phyloP scores from a whole-genome alignment of 1,140 invertebrate genomes.

The Oryctes rhinoceros region DNA sequence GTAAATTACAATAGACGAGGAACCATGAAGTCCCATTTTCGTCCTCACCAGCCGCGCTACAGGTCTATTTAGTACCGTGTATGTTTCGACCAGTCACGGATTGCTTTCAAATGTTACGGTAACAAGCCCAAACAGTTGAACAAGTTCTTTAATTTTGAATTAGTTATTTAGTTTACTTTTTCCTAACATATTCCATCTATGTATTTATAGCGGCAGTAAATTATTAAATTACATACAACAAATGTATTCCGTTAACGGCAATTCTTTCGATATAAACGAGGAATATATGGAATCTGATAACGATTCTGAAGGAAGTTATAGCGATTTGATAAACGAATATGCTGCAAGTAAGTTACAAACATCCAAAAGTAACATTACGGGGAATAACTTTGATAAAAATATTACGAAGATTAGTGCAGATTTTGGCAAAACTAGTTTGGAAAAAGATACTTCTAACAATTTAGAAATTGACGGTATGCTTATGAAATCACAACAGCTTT shows the following conservation, averaged over 20 bases:
- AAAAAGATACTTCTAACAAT: slow-evolving; percentile 32
- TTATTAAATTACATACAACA: slow-evolving; percentile 58
- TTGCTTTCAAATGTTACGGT: too few species aligned
- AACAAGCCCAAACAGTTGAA: too few species aligned
- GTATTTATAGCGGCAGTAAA: slow-evolving; percentile 15
- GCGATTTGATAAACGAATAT: slow-evolving; percentile 53
- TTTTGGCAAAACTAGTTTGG: background rate
- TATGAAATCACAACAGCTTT: slow-evolving; percentile 61
- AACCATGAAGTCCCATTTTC: too few species aligned
- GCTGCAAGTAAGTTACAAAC: slow-evolving; percentile 40
- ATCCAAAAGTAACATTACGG: background rate
- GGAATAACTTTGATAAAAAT: background rate
- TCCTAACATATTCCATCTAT: background rate
- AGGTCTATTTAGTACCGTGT: too few species aligned
- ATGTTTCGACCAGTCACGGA: too few species aligned
- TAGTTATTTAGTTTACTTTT: too few species aligned
- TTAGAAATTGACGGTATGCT: slow-evolving; percentile 58
- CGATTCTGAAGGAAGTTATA: slow-evolving; percentile 55
- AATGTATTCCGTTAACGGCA: background rate
- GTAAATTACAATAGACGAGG: too few species aligned
- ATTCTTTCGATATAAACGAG: background rate
- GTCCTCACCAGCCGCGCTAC: too few species aligned
- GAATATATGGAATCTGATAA: slow-evolving; percentile 44
- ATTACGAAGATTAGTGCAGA: background rate
- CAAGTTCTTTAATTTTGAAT: too few species aligned